A percentile compares a stretch with the other conserved stretches of the same genome.
These are phyloP conservation scores for Drosophila busckii DNA, from an alignment of 1,140 invertebrate species.

Conservation along the genomic window DNA sequence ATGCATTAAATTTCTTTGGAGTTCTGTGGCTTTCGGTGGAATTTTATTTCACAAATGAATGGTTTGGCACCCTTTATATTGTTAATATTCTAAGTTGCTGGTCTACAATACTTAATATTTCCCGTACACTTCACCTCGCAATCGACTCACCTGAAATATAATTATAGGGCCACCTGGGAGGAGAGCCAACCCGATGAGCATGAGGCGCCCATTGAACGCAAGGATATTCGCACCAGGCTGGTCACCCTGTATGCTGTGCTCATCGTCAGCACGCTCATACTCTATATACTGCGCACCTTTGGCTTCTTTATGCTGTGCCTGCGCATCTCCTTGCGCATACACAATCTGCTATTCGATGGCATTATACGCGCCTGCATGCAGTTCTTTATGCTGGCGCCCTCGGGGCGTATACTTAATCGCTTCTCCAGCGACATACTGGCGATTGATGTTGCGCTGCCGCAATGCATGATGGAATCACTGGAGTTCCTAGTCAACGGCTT, in stretches of 20 bases:
- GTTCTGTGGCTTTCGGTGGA: too few relatives aligned
- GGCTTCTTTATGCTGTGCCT: conserved; percentile 90
- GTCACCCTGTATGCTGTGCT: conserved; percentile 55
- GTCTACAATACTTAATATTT: too few relatives aligned
- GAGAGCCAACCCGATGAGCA: conserved; percentile 54
- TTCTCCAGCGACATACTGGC: conserved; percentile 92
- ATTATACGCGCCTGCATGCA: conserved; percentile 90
- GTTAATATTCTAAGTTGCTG: too few relatives aligned
- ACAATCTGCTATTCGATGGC: conserved; percentile 91
- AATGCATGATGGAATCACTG: conserved; percentile 85
- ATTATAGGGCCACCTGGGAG: conserved; percentile 71
- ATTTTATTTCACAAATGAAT: too few relatives aligned
- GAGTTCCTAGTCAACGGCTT: conserved; percentile 84
- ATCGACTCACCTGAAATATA: too few relatives aligned
- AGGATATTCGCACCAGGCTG: conserved; percentile 32
- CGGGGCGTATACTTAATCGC: conserved; percentile 89
- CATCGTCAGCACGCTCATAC: conserved; percentile 52
- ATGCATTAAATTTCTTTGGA: too few relatives aligned
- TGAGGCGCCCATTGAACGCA: conserved; percentile 45
- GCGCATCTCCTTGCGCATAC: conserved; percentile 87
- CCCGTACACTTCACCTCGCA: too few relatives aligned
- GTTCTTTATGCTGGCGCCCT: conserved; percentile 93
- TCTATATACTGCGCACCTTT: conserved; percentile 82
- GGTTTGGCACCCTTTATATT: too few relatives aligned
- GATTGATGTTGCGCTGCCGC: conserved; percentile 91